Conservation (phyloP, 2,113 vertebrate genomes). For the Zeus faber region DNA sequence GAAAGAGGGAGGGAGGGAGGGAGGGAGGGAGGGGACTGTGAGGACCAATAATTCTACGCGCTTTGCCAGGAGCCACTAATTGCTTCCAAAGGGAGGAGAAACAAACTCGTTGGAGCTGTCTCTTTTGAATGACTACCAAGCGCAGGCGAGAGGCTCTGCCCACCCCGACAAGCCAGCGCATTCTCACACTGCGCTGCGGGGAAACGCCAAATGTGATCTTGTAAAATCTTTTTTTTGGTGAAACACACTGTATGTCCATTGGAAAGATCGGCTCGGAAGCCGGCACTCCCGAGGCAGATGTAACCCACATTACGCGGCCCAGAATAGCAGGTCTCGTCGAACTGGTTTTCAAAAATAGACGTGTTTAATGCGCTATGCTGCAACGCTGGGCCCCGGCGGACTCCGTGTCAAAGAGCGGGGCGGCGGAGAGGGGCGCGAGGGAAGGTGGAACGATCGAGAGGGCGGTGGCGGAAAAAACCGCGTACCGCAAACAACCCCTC, state of each 20-base stretch:
- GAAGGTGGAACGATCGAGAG: too few species aligned
- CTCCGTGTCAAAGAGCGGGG: slow-evolving; percentile 6
- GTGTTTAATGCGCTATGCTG: slow-evolving; percentile 49
- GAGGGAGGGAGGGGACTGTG: neutral
- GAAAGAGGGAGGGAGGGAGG: neutral
- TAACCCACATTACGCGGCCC: slow-evolving; percentile 65
- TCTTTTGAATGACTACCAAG: slow-evolving; percentile 13
- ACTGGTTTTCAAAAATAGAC: slow-evolving; percentile 68
- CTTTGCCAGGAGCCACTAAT: slow-evolving; percentile 44
- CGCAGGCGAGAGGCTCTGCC: slow-evolving; percentile 11
- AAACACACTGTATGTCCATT: too few species aligned
- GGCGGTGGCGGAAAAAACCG: too few species aligned
- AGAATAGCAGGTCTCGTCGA: slow-evolving; percentile 55
- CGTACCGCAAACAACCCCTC: too few species aligned
- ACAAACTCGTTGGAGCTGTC: slow-evolving; percentile 22
- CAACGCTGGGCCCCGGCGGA: neutral
- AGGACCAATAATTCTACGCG: slow-evolving; percentile 24
- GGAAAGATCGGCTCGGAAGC: slow-evolving; percentile 30
- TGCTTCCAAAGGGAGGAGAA: slow-evolving; percentile 45
- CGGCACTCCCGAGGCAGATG: slow-evolving; percentile 53
- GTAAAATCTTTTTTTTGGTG: too few species aligned
- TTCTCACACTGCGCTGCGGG: neutral
- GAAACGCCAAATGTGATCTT: neutral
- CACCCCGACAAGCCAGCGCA: slow-evolving; percentile 13
- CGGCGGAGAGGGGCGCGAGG: neutral